These are phyloP conservation scores for Sebastes alutus DNA, from an alignment of 2,797 vertebrate genomes.

Conservation along the genomic window DNA sequence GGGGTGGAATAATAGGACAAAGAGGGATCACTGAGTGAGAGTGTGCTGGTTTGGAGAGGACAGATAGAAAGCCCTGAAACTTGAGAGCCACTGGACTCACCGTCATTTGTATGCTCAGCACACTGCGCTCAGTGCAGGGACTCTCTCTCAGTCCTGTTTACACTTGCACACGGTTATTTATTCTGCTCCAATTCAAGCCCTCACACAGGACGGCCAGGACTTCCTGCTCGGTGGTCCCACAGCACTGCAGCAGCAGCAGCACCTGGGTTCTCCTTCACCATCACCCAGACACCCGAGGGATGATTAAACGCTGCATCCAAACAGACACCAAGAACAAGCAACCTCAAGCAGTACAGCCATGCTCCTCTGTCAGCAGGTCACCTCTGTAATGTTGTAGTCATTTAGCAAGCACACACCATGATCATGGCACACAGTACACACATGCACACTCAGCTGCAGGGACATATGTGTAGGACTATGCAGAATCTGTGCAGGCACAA, in stretches of 20 bases:
- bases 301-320: slow-evolving; percentile 48
- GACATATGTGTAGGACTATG: slow-evolving; percentile 40
- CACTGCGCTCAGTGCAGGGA: slow-evolving; percentile 47
- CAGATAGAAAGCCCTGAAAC: slow-evolving; percentile 51
- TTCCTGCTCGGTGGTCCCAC: slow-evolving; percentile 36
- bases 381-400: slow-evolving; percentile 24
- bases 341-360: slow-evolving; percentile 16
- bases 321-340: slow-evolving; percentile 3
- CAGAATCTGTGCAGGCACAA: slow-evolving; percentile 55
- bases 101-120: slow-evolving; percentile 76
- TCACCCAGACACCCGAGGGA: slow-evolving; percentile 9
- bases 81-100: slow-evolving; percentile 50
- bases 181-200: slow-evolving; percentile 56
- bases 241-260: slow-evolving; percentile 69
- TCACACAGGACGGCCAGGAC: slow-evolving; percentile 33
- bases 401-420: not conserved
- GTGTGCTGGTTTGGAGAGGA: slow-evolving; percentile 31
- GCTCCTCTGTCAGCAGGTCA: slow-evolving; percentile 31
- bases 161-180: slow-evolving; percentile 54
- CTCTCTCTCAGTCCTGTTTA: slow-evolving; percentile 65
- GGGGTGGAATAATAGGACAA: slow-evolving; percentile 15
- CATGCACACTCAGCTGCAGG: slow-evolving; percentile 44
- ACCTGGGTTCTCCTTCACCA: slow-evolving; percentile 39
- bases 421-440: not conserved
- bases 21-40: slow-evolving; percentile 30